Percentiles rank a stretch among this genome's conserved stretches.
These are phyloP conservation scores for Gadopsis marmoratus DNA, from an alignment of 2,797 vertebrate genomes.

Conservation along the genomic window DNA sequence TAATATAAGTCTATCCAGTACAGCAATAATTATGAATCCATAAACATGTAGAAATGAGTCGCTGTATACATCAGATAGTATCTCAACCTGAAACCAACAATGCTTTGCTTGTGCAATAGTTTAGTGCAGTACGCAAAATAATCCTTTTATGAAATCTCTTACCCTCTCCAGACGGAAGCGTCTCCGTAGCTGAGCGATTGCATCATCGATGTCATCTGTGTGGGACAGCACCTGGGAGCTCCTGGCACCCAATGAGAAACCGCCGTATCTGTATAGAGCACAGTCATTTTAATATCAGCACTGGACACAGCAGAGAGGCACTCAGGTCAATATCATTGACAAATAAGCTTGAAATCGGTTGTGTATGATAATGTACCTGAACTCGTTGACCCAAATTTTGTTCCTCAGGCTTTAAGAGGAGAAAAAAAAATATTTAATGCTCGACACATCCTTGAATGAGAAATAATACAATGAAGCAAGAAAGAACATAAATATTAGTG, in stretches of 20 bases:
- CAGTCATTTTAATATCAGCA: conserved; percentile 21
- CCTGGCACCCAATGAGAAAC: conserved; percentile 94
- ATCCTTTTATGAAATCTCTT: conserved; percentile 41
- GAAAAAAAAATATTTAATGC: neutral
- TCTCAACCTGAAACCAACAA: neutral
- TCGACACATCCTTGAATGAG: neutral
- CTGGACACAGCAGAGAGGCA: conserved; percentile 6
- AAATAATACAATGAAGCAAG: neutral
- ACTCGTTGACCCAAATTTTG: conserved; percentile 98
- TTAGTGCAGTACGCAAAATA: neutral
- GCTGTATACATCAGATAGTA: neutral
- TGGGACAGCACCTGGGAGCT: conserved; percentile 86
- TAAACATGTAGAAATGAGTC: neutral
- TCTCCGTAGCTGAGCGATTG: conserved; percentile 89
- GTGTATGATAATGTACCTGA: conserved; percentile 87
- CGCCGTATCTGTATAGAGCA: conserved; percentile 89
- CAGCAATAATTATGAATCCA: neutral
- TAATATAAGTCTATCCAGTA: neutral
- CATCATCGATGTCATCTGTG: conserved; percentile 87
- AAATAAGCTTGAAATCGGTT: conserved; percentile 3
- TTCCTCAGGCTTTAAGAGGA: conserved; percentile 90
- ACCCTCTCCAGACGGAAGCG: conserved; percentile 91
- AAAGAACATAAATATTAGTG: neutral
- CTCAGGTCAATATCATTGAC: neutral
- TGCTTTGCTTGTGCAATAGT: neutral